Conservation (phyloP, 2,113 vertebrate species). For the Pteronura brasiliensis region DNA sequence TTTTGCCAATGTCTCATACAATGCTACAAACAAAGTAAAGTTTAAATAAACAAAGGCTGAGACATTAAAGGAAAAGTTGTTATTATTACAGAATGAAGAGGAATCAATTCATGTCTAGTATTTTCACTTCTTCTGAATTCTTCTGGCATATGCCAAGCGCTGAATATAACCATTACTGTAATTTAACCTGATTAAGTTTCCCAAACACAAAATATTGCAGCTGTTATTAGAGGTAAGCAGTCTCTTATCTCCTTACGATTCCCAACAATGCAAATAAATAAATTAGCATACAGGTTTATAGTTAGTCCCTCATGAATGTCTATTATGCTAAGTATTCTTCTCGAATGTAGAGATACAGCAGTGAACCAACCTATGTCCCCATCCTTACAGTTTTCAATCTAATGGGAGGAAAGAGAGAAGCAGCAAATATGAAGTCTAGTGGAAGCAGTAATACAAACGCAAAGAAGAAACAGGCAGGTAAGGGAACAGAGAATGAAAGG, state of each 20-base stretch:
- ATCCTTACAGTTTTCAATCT: background rate
- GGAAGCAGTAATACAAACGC: background rate
- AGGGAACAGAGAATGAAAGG: background rate
- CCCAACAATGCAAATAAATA: background rate
- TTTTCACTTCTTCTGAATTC: background rate
- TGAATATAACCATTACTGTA: background rate
- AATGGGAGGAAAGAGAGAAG: background rate
- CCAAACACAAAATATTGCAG: background rate
- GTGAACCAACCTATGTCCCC: background rate
- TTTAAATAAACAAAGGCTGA: conserved; percentile 17
- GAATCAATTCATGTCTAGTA: background rate
- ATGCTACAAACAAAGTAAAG: background rate
- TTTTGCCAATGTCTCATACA: background rate
- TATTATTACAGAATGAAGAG: background rate
- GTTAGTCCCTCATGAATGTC: background rate
- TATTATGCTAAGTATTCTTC: background rate
- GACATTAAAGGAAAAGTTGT: conserved; percentile 19
- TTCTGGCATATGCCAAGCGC: background rate
- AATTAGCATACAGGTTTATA: background rate
- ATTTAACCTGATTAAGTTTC: conserved; percentile 3
- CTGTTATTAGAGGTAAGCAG: background rate
- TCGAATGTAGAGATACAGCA: background rate
- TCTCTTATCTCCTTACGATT: background rate
- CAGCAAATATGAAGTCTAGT: background rate
- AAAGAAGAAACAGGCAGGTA: background rate